Base-by-base conservation (phyloP, 1,140 invertebrate genomes). In the Atta colombica region DNA sequence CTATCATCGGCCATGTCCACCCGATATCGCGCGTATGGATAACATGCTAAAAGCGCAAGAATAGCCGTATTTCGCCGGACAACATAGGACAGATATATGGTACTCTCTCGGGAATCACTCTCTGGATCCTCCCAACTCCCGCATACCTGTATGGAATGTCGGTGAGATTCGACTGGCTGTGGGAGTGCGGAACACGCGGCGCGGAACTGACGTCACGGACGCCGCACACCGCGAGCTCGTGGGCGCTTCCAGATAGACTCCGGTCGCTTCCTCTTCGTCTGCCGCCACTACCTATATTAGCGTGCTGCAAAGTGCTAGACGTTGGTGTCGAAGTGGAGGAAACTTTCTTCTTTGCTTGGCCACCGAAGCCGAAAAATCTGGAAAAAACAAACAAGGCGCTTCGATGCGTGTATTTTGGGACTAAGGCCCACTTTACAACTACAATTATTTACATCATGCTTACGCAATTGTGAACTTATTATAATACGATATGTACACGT, bases 341-440 rank as follows among this genome's bases (percentile, higher is more conserved):
- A 68, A 96, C 95, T 93, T 98, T 99, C 94, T 98, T 98, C 93
- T 98, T 98, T 16, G 97, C 97, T 88, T 97, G 97, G 25, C 97
- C 98, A 45, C 97, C 98, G 94, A 99, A 99, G 89, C 96, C 97
- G 95, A 99, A 99, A 95, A 99, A 99, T 92, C 98, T 98, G 93
- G 0, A 35, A 65, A 25, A 28, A 5, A 14, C 12, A 21, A 31
- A 12, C 10, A 18, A 7, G 49, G 18, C 8, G 2, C 39, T 45
- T 45, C 39, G 39, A 45, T 45, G 39, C 39, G 8, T 45, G 10
- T 3, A 12, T 10, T 2, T 45, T 45, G 39, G 2, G 39, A 45
- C 39, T 45, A 10, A 45, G 7, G 39, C 39, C 39, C 39, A 45
- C 10, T 39, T 39, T 39, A 45, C 8, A 3, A 45, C 8, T 45